These are phyloP conservation scores for Pomacea canaliculata DNA, from an alignment of 2,888 invertebrate species.

Conservation along the genomic window DNA sequence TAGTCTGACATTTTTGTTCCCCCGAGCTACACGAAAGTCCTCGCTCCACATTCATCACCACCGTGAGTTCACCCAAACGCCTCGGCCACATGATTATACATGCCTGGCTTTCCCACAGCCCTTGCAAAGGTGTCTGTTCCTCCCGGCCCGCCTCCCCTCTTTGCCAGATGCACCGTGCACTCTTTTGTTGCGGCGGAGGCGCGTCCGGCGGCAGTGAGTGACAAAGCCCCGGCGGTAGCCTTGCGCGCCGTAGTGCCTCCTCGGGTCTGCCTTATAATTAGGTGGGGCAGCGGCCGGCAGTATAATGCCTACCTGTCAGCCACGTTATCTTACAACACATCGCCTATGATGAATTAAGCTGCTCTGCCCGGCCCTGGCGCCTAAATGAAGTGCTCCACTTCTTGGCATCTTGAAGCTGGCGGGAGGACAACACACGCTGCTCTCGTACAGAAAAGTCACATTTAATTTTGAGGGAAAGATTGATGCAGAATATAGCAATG, in stretches of 20 bases:
- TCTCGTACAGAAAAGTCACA: no score
- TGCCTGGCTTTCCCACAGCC: no score
- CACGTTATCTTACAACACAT: conserved; percentile 27
- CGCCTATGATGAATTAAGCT: conserved; percentile 27
- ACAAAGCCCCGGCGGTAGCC: conserved; percentile 22
- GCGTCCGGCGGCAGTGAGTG: conserved; percentile 27
- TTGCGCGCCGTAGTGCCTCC: conserved; percentile 24
- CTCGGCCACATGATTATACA: no score
- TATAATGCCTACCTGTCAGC: conserved; percentile 25
- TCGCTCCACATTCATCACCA: no score
- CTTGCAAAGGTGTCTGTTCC: no score
- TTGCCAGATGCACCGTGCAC: conserved; percentile 4
- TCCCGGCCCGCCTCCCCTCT: no score
- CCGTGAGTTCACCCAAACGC: no score
- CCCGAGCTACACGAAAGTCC: no score
- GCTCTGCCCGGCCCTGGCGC: background rate
- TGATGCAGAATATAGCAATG: no score
- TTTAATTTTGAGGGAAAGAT: no score
- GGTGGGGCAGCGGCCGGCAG: conserved; percentile 11
- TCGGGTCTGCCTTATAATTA: conserved; percentile 19
- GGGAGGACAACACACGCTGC: no score
- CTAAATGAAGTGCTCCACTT: background rate
- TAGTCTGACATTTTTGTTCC: no score
- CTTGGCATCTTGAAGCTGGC: background rate
- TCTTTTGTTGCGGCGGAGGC: conserved; percentile 19